Base-by-base conservation (phyloP, 2,888 invertebrate species). In the Drosophila paucipuncta region DNA sequence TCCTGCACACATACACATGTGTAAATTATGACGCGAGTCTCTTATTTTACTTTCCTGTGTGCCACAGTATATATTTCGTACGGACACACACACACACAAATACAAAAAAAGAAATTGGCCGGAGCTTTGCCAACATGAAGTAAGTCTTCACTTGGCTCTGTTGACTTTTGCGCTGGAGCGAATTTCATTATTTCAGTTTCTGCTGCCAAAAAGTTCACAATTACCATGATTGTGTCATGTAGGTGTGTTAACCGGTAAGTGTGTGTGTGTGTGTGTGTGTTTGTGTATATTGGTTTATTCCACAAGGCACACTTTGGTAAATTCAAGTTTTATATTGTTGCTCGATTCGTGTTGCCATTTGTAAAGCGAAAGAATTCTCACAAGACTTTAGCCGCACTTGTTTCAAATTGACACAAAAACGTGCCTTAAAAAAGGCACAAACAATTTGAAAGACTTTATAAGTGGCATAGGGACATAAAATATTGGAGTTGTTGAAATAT, bases 11-110 rank as follows among this genome's bases (percentile, higher is more conserved):
- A 73, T 71, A 18, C 55, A 59, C 71, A 75, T 75, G 82, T 80
- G 82, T 82, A 82, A 82, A 82, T 82, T 82, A 82, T 82, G 82
- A 80, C 67, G 72, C 76, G 80, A 82, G 82, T 82, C 80, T 78
- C 70, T 82, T 82, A 78, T 80, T 82, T 76, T 74, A 62, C 66
- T 77, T 80, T 75, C 78, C 78, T 76, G 75, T 80, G 70, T 41
- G 69, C 75, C 82, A 73, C 65, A 78, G 80, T 76, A 80, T 73
- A 82, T 80, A 78, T 78, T 65, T 80, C 78, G 74, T 62, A 55
- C 22, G 33, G 35, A 64, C 74, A 66, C 70, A 64, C 37, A 66
- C 55, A 50, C 52, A 52, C 47, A 53, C n/a, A 22, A 4, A 47
- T 9, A 49, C 7, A 50, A 55, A 47, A 52, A 37, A 55, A 75